phyloP scores from a whole-genome alignment of 2,888 invertebrate species.

The Diploptera punctata region DNA sequence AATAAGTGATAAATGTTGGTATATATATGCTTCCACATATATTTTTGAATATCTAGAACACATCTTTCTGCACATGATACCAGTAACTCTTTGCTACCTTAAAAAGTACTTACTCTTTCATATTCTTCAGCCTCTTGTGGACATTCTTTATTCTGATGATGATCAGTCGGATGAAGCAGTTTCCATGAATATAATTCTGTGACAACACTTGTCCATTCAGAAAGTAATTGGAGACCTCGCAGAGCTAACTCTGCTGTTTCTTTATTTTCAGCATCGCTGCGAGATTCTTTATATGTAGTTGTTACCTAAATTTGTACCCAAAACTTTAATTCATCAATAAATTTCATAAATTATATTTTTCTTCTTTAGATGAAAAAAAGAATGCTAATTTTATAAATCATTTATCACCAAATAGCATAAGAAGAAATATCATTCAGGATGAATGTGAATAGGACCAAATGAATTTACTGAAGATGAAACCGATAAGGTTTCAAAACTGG shows the following conservation, averaged over 20 bases:
- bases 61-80: background rate
- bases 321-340: no score
- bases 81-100: background rate
- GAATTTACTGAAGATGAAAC: no score
- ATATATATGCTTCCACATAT: no score
- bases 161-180: constrained; percentile 96
- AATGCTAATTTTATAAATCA: no score
- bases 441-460: no score
- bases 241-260: constrained; percentile 91
- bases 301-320: constrained; percentile 82
- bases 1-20: no score
- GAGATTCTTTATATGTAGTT: constrained; percentile 91
- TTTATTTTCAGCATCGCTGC: constrained; percentile 90
- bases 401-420: no score
- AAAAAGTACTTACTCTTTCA: constrained; percentile 72
- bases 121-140: constrained; percentile 98
- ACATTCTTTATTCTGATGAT: constrained; percentile 93
- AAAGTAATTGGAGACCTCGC: constrained; percentile 89
- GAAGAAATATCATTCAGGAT: no score
- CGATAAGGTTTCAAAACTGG: no score
- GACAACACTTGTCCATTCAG: constrained; percentile 96
- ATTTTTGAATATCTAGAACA: no score
- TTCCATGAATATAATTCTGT: constrained; percentile 99
- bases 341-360: no score
- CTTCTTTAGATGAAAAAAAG: no score